Base-by-base conservation (phyloP, 2,888 invertebrate species). In the Drosophila imparisetae region DNA sequence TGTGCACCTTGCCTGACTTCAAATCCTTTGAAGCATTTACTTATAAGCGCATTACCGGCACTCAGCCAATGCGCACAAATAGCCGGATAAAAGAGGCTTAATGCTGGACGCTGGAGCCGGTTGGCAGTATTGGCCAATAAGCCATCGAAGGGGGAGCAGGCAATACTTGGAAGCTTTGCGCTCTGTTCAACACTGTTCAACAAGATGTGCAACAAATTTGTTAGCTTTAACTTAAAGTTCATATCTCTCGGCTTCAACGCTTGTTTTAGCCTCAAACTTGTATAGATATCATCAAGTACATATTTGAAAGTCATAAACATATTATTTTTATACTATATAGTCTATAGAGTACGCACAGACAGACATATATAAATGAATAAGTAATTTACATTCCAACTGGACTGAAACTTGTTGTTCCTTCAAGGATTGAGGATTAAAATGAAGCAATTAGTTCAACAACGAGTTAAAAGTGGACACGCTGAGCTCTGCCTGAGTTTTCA, bases 41-140 rank as follows among this genome's bases (percentile, higher is more conserved):
- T 66, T 49, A 32, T 76, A 80, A 78, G 77, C 76, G 77, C 71
- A 75, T 78, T 78, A 75, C 61, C 48, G 63, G 50, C 61, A 54
- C 63, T 64, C 62, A 38, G 29, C 58, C 70, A 59, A 53, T 60
- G n/a, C 21, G 13, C 53, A 38, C n/a, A n/a, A 32, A 38, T 5
- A 13, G 54, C 5, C 13, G 50, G 15, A 40, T 21, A 15, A 29
- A 45, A 27, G n/a, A 21, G 66, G 8, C 21, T 29, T 15, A 6
- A 2, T 15, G 36, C 36, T 24, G 45, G 4, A 10, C 2, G 10
- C 21, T 15, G 13, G 42, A 8, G 40, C 5, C n/a, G 27, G 1
- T 13, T 49, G 21, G 38, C 61, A 21, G 45, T 45, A 24, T 45
- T 53, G 40, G 38, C 45, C 45, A 72, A 27, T 55, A 72, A 64